Evolutionary conservation across 2,113 vertebrate genomes (phyloP).

Genomic region (Nettapus auritus): DNA sequence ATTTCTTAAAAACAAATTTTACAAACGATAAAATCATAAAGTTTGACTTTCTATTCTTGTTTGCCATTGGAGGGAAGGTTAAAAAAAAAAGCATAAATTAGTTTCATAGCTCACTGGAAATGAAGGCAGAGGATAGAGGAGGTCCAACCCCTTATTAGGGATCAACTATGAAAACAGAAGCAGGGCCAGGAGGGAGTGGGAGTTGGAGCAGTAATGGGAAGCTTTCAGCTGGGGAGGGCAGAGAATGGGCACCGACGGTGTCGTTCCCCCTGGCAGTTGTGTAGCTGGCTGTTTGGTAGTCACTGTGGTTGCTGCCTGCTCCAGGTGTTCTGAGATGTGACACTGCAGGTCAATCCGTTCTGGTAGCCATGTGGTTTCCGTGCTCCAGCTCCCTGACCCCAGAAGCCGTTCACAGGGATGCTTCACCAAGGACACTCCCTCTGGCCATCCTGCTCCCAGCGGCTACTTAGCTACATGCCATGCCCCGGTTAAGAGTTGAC

Average conservation of each 20-base stretch:
- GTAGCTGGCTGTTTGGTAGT: background rate
- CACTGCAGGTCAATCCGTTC: background rate
- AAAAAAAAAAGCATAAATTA: background rate
- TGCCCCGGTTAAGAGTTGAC: background rate
- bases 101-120: background rate
- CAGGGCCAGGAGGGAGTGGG: background rate
- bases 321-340: background rate
- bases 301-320: background rate
- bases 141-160: background rate
- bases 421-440: background rate
- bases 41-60: background rate
- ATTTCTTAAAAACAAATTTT: background rate
- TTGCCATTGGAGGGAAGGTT: background rate
- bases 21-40: background rate
- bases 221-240: background rate
- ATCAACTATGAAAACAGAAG: background rate
- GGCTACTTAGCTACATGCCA: background rate
- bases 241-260: background rate
- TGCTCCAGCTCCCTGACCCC: background rate
- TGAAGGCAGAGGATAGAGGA: background rate
- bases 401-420: rapidly evolving
- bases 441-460: background rate
- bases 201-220: background rate
- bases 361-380: background rate
- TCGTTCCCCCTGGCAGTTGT: background rate